Base-by-base conservation (phyloP, 2,113 vertebrate species). In the Gorsachius goisagi region DNA sequence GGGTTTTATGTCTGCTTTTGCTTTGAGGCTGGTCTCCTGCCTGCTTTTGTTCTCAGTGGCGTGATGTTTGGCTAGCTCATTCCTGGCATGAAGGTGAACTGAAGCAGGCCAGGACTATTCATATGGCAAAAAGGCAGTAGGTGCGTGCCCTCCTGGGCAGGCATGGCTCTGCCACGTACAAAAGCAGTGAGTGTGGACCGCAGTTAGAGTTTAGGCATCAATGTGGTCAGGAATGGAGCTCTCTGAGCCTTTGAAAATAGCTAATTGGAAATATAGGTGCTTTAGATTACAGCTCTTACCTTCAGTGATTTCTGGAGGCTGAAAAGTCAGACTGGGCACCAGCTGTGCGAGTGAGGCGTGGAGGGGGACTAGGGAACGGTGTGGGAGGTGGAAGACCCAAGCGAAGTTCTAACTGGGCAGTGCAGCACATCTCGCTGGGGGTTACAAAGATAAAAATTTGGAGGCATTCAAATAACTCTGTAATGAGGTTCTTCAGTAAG, bases 81-180 rank as follows among this genome's bases (percentile, higher is more conserved):
- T 62, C 35, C 64, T 79, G 83, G 41, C 37, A 6, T 2, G 4
- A 44, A 60, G 89, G 80, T 58, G 72, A 88, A 4, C 9, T 18
- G 58, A 41, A 89, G 58, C 56, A 15, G 75, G 45, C 5, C 24
- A 58, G 87, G 39, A 7, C 14, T 21, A 11, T 35, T 59, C 19
- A 26, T 14, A 19, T 1, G 12, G 69, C 41, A 39, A 81, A 89
- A 81, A 85, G 20, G 60, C 41, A 32, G 59, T 15, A 52, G 80
- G 33, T 30, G n/a, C 0, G 5, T 55, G 66, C 12, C 22, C 60
- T 55, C 53, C 0, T 0, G 44, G 81, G 21, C n/a, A 56, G 74
- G 56, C 35, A 35, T 5, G 1, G 62, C 49, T 83, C 62, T 90
- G 83, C 75, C 19, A 19, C 0, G 0, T 4, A 2, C 9, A 33